phyloP scores from a whole-genome alignment of 2,888 invertebrate species.

The Thymelicus acteon region DNA sequence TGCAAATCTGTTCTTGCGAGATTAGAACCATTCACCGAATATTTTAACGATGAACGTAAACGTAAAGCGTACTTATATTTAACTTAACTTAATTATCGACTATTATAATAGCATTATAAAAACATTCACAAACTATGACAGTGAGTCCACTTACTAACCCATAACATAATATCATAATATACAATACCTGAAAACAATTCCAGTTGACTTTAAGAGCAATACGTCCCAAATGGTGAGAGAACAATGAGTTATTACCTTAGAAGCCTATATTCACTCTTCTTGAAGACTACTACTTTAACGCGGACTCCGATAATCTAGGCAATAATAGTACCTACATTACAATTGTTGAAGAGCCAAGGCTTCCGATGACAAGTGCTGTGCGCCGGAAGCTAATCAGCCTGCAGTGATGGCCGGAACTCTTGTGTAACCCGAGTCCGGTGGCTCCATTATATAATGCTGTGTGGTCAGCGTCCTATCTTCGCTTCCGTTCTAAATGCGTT shows the following conservation, averaged over 20 bases:
- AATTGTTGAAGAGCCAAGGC: constrained; percentile 41
- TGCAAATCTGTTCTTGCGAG: too few species aligned
- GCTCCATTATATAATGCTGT: background rate
- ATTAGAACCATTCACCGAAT: too few species aligned
- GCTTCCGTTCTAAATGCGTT: background rate
- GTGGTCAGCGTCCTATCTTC: background rate
- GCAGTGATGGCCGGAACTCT: constrained; percentile 45
- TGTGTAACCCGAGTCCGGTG: background rate
- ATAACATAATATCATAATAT: background rate
- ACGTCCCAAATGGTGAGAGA: background rate
- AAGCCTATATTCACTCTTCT: background rate
- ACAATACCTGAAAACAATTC: background rate
- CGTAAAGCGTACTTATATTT: too few species aligned
- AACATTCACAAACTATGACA: too few species aligned
- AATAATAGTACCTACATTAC: constrained; percentile 34
- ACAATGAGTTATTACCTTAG: background rate
- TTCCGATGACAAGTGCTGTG: constrained; percentile 34
- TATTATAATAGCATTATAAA: too few species aligned
- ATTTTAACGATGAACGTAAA: too few species aligned
- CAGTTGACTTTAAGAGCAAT: background rate
- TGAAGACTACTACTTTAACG: background rate
- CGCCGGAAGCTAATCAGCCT: constrained; percentile 39
- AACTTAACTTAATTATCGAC: too few species aligned
- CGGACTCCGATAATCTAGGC: background rate
- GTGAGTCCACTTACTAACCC: too few species aligned